Base-by-base conservation (phyloP, 2,888 invertebrate species). In the Caenorhabditis macrosperma region DNA sequence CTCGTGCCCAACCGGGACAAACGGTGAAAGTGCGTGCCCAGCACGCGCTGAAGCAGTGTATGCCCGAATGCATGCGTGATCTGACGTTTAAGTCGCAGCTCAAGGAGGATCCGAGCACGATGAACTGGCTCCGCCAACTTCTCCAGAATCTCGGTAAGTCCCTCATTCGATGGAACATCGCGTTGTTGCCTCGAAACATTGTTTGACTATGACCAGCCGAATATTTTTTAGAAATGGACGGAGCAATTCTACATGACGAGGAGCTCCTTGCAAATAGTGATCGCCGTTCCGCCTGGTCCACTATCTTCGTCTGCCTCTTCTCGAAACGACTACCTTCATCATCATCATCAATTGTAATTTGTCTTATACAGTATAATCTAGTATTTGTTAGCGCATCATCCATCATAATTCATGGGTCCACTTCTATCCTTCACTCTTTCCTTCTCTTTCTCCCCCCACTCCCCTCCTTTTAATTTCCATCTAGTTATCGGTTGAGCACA, bases 31-130 rank as follows among this genome's bases (percentile, higher is more conserved):
- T 74, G 2, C 64, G 95, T 87, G 99, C 99, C 28, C 93, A 97
- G 84, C 96, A 98, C 92, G 99, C 99, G 12, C 92, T 99, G 67
- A 93, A 97, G 52, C 97, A 98, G 91, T 99, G 98, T 92, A 93
- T 99, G 85, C 99, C 99, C 0, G 98, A 98, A 91, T 97, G 98
- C 91, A 92, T 99, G 81, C 94, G 96, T 82, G 98, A 99, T 92
- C 94, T 94, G 63, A 99, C 99, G n/a, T 99, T 99, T 91, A 94
- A 94, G 46, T 93, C 64, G 28, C 67, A 82, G 28, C 82, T 89
- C 35, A 85, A 96, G 92, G 97, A 97, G 91, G 99, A 99, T 91
- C 96, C 96, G 91, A 96, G 97, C 0, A 99, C 97, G 7, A 96
- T 96, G 90, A 95, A 96, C 90, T 99, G 98, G 98, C 92, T 99